These are phyloP conservation scores for Dendrocincla fuliginosa DNA, from an alignment of 2,797 vertebrate species.

Conservation along the genomic window DNA sequence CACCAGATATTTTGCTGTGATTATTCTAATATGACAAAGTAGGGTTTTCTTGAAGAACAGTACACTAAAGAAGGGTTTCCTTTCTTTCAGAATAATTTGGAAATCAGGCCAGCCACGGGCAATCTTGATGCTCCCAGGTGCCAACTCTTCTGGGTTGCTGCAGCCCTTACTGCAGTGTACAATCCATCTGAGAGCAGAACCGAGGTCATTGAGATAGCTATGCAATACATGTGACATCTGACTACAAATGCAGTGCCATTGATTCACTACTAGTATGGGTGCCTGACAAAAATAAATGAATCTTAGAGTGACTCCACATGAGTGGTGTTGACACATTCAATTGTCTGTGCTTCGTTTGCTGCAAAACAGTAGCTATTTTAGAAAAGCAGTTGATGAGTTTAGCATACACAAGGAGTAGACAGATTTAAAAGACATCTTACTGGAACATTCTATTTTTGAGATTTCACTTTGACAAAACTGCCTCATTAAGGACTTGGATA, in stretches of 20 bases:
- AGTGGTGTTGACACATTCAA: constrained; percentile 65
- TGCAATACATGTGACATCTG: neutral
- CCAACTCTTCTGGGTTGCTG: neutral
- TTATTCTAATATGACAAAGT: neutral
- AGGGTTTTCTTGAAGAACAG: neutral
- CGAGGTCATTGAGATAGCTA: neutral
- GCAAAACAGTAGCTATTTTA: constrained; percentile 71
- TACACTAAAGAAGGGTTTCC: neutral
- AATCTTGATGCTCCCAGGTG: neutral
- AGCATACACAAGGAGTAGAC: constrained; percentile 65
- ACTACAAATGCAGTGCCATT: constrained; percentile 14
- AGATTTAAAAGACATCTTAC: constrained; percentile 65
- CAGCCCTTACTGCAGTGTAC: neutral
- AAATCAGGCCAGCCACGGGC: neutral
- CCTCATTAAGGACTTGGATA: constrained; percentile 61
- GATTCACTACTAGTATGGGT: constrained; percentile 61
- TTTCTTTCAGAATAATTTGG: neutral
- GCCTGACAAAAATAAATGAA: constrained; percentile 56
- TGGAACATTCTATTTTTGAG: constrained; percentile 70
- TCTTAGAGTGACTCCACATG: constrained; percentile 43
- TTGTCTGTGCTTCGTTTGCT: constrained; percentile 67
- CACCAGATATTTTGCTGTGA: neutral
- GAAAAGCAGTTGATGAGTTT: constrained; percentile 66
- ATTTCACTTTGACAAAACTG: constrained; percentile 66
- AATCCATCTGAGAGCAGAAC: neutral